Base-by-base conservation (phyloP, 2,888 invertebrate species). In the Amitus sp. region DNA sequence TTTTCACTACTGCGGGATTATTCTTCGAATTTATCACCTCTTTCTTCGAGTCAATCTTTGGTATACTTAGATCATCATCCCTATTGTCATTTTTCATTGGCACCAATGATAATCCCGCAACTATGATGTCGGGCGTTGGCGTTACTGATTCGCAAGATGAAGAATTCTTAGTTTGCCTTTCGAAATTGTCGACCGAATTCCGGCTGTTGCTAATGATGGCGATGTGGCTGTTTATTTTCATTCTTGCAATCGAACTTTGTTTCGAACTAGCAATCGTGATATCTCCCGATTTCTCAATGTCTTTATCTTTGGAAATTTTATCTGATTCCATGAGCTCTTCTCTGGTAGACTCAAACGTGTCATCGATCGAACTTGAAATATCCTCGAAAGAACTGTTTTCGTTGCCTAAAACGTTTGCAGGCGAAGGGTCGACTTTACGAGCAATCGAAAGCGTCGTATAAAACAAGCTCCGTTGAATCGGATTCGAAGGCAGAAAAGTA, bases 391-490 rank as follows among this genome's bases (percentile, higher is more conserved):
- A 49, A 56, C 46, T 60, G 60, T 59, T 50, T 20, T 23, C 37
- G 47, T 59, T 56, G 48, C n/a, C 5, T 5, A 13, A 23, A 4
- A 47, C 50, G 43, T 56, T 56, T 52, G 58, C 54, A 48, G 23
- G 40, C 27, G 6, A 52, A 37, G 27, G 9, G 20, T 52, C 47
- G 1, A 55, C 40, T 34, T 63, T 61, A 6, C 49, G n/a, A 49
- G 57, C 15, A 23, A 58, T 59, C 4, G 65, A 51, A 28, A 68
- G 55, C 47, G 67, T 54, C 12, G 68, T 69, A 12, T 57, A 66
- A 57, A 66, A 40, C 12, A 58, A 47, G 51, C 62, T 59, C 51
- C 50, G 57, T 50, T 68, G 67, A 13, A 53, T 68, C 33, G 13
- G 39, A 39, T 39, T 39, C 6, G 15, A 39, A 13, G 15, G 39